Base-by-base conservation (phyloP, 2,888 invertebrate species). In the Syrphus vitripennis region DNA sequence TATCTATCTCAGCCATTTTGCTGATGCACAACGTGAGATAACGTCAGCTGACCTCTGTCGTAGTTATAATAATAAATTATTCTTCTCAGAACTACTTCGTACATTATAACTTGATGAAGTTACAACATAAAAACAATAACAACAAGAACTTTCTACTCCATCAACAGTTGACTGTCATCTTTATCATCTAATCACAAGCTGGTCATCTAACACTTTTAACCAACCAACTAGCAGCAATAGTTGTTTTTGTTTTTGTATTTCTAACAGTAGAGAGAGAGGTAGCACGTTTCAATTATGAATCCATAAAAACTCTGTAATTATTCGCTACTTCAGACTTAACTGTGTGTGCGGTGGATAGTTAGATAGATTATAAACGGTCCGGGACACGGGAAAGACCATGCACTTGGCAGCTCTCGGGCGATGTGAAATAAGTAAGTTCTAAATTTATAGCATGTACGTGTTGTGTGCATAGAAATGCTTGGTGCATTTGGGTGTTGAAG, bases 271-370 rank as follows among this genome's bases (percentile, higher is more conserved):
- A 65, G 4, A 74, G 74, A 65, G 4, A 78, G 57, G 77, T 70
- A 78, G 86, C 86, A 86, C 82, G 82, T 86, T 86, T 86, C 82
- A 86, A 86, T 86, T 86, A 86, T 86, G 82, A 86, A 78, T 82
- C 77, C 86, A 86, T 86, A 86, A 82, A 76, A 78, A 50, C 50
- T 50, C 24, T 48, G 82, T 82, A 86, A 86, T 86, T 86, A 86
- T 86, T 81, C 34, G 86, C 86, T 82, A 86, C 86, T 40, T 34
- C 50, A 45, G 75, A 42, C 19, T 40, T 83, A 55, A 74, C 69
- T 59, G 59, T 65, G 70, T 71, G 61, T 45, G 31, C 40, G 42
- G 12, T 82, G 31, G 69, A 70, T 72, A n/a, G n/a, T n/a, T n/a
- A n/a, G n/a, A n/a, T n/a, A n/a, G n/a, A n/a, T n/a, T n/a, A 34